These are phyloP conservation scores for Zaprionus obscuricornis DNA, from an alignment of 2,888 invertebrate species.

Conservation along the genomic window DNA sequence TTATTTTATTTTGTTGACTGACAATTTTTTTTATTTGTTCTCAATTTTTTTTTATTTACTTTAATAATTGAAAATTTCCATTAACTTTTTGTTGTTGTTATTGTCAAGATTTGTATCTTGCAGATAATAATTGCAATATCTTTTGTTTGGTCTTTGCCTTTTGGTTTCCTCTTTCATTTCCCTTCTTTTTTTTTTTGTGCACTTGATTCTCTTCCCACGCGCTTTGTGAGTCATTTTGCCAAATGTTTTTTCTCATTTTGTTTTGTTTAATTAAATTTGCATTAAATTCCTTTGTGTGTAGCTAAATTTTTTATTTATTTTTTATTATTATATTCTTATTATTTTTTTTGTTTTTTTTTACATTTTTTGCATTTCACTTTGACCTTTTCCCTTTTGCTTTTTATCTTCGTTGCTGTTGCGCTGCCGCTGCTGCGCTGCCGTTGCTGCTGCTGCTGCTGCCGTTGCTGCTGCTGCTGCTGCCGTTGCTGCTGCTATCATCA, in stretches of 20 bases:
- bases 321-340: no score
- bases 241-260: constrained; percentile 31
- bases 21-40: background rate
- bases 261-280: no score
- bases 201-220: constrained; percentile 39
- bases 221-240: no score
- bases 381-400: constrained; percentile 62
- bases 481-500: constrained; percentile 69
- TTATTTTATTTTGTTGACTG: no score
- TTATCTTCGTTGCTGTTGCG: constrained; percentile 62
- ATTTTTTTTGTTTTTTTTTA: background rate
- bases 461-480: constrained; percentile 21
- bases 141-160: constrained; percentile 29
- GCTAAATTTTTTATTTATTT: no score
- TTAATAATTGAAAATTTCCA: constrained; percentile 20
- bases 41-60: constrained; percentile 9
- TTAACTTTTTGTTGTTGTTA: no score
- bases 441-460: constrained; percentile 10
- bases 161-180: constrained; percentile 5
- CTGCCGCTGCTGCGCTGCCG: constrained; percentile 25
- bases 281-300: no score
- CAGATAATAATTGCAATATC: constrained; percentile 36
- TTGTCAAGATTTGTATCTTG: constrained; percentile 31
- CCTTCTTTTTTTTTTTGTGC: background rate
- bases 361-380: constrained; percentile 61